Conservation (phyloP, 2,113 vertebrate genomes). For the Oryzias celebensis region DNA sequence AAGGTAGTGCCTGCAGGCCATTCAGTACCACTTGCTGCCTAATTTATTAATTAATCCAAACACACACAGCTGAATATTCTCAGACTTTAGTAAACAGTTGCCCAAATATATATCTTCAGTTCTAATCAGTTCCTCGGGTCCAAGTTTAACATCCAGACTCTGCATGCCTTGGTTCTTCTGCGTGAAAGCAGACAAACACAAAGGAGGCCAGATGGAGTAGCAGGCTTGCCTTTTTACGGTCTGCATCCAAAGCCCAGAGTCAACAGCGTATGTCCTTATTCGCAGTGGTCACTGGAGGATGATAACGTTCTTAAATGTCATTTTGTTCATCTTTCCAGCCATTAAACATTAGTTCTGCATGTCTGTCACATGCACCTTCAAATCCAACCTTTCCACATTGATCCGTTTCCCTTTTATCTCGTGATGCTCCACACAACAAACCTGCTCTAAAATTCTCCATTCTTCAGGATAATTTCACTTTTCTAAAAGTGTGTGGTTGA, state of each 20-base stretch:
- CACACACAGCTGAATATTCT: no score
- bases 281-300: slow-evolving; percentile 13
- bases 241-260: slow-evolving; percentile 38
- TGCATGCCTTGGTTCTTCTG: slow-evolving; percentile 39
- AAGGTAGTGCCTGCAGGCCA: no score
- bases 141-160: slow-evolving; percentile 48
- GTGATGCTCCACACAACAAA: slow-evolving; percentile 19
- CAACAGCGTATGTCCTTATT: slow-evolving; percentile 11
- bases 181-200: slow-evolving; percentile 24
- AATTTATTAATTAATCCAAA: no score
- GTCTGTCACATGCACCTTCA: no score
- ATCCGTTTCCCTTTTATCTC: slow-evolving; percentile 11
- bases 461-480: slow-evolving; percentile 57
- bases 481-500: slow-evolving; percentile 45
- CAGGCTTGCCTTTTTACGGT: slow-evolving; percentile 57
- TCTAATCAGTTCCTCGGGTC: slow-evolving; percentile 20
- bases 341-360: no score
- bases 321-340: no score
- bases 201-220: slow-evolving; percentile 46
- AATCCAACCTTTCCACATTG: no score
- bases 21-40: no score
- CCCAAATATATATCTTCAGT: slow-evolving; percentile 17
- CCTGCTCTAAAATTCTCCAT: slow-evolving; percentile 52
- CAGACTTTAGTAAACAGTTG: slow-evolving; percentile 3
- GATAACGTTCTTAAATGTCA: not conserved